Evolutionary conservation across 1,140 invertebrate species (phyloP).

Genomic region (Zaprionus africanus): DNA sequence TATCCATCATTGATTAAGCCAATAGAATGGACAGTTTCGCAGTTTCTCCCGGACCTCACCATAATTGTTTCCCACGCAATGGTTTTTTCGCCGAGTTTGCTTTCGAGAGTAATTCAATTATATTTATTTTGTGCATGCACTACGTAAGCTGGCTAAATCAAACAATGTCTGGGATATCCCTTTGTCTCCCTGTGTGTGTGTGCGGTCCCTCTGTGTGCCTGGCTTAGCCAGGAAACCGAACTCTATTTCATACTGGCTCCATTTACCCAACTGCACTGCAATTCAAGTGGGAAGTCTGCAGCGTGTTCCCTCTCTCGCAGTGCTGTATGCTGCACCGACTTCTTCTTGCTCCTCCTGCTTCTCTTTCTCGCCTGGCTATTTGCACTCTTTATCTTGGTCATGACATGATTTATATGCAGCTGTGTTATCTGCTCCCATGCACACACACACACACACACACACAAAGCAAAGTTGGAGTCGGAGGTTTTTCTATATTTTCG

Average conservation of each 20-base stretch:
- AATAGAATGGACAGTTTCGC: constrained; percentile 1
- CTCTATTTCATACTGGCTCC: constrained; percentile 5
- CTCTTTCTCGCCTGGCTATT: constrained; percentile 50
- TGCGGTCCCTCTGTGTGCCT: neutral
- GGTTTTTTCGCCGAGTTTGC: constrained; percentile 2
- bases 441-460: constrained; percentile 41
- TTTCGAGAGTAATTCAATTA: constrained; percentile 62
- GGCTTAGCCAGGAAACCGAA: constrained; percentile 22
- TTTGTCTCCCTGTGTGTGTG: neutral
- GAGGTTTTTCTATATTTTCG: constrained; percentile 11
- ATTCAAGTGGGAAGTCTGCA: constrained; percentile 26
- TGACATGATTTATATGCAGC: constrained; percentile 79
- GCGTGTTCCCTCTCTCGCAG: neutral
- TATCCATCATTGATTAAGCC: constrained; percentile 4
- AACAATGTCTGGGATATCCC: constrained; percentile 33
- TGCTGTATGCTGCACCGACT: neutral
- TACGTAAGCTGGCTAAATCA: constrained; percentile 43
- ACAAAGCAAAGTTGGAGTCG: neutral
- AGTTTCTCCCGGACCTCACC: neutral
- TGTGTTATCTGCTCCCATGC: constrained; percentile 61
- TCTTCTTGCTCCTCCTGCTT: constrained; percentile 19
- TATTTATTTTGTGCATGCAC: constrained; percentile 31
- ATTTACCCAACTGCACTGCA: neutral
- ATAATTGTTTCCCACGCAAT: neutral
- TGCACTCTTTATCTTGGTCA: constrained; percentile 72